Percentiles rank a stretch among this genome's conserved stretches.
phyloP scores from a whole-genome alignment of 2,113 vertebrate species.

The Tragelaphus scriptus region DNA sequence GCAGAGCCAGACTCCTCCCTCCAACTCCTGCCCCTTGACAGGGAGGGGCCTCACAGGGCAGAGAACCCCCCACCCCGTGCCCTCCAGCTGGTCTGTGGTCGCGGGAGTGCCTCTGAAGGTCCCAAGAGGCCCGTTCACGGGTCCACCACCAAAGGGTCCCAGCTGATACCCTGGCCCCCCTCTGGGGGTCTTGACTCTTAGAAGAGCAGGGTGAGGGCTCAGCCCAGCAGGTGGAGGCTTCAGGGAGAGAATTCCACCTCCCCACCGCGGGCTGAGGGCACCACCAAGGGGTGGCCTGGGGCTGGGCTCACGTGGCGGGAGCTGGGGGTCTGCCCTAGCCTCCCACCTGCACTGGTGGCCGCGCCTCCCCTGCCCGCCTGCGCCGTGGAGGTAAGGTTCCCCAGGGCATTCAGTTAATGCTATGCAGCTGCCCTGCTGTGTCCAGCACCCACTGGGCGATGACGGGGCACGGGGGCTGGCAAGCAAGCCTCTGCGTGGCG shows the following conservation, averaged over 20 bases:
- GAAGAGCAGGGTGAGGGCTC: neutral
- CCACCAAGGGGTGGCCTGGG: neutral
- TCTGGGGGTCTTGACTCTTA: neutral
- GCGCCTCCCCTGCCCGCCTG: accelerated
- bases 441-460: too few relatives aligned
- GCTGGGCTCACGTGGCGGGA: neutral
- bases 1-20: neutral
- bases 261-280: neutral
- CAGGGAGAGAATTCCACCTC: neutral
- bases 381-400: accelerated
- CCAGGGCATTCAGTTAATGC: too few relatives aligned
- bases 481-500: accelerated
- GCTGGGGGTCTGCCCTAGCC: neutral
- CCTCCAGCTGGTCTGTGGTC: neutral
- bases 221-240: neutral
- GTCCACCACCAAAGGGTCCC: too few relatives aligned
- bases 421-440: too few relatives aligned
- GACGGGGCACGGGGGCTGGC: accelerated
- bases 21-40: neutral
- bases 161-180: neutral
- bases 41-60: accelerated
- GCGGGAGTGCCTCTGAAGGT: neutral
- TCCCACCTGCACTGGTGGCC: too few relatives aligned
- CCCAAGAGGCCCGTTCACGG: neutral
- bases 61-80: accelerated